phyloP scores from a whole-genome alignment of 35 echinoderm and acorn worm genomes.

The Stichopus chloronotus region DNA sequence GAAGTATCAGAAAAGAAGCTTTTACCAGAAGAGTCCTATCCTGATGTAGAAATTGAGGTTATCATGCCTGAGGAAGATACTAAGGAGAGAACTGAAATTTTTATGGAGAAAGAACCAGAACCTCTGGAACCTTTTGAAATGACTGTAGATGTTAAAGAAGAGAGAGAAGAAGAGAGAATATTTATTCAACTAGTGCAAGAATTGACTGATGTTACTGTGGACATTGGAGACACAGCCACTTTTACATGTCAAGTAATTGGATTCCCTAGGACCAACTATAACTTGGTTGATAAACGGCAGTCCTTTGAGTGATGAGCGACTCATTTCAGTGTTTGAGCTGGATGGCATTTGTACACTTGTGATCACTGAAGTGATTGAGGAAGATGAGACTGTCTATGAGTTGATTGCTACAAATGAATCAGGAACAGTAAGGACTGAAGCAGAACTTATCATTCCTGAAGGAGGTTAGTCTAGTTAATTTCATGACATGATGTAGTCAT shows the following conservation, averaged over 20 bases:
- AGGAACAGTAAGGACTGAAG: constrained; percentile 74
- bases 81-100: constrained; percentile 56
- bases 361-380: constrained; percentile 78
- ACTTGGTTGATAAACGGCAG: constrained; percentile 66
- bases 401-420: constrained; percentile 78
- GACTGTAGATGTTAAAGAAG: constrained; percentile 62
- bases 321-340: constrained; percentile 71
- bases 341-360: constrained; percentile 82
- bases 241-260: constrained; percentile 64
- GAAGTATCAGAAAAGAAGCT: constrained; percentile 43
- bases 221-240: background rate
- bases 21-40: constrained; percentile 21
- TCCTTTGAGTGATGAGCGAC: constrained; percentile 64
- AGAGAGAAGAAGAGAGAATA: constrained; percentile 38
- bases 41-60: constrained; percentile 47
- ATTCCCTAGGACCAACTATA: constrained; percentile 61
- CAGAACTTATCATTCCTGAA: constrained; percentile 77
- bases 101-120: constrained; percentile 55
- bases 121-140: constrained; percentile 68
- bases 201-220: constrained; percentile 38
- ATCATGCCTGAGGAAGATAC: constrained; percentile 41
- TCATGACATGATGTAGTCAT: background rate
- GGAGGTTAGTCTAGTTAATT: constrained; percentile 53
- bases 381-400: constrained; percentile 88
- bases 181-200: constrained; percentile 49